These are phyloP conservation scores for Augochlorella aurata DNA, from an alignment of 2,888 invertebrate genomes.

Conservation along the genomic window DNA sequence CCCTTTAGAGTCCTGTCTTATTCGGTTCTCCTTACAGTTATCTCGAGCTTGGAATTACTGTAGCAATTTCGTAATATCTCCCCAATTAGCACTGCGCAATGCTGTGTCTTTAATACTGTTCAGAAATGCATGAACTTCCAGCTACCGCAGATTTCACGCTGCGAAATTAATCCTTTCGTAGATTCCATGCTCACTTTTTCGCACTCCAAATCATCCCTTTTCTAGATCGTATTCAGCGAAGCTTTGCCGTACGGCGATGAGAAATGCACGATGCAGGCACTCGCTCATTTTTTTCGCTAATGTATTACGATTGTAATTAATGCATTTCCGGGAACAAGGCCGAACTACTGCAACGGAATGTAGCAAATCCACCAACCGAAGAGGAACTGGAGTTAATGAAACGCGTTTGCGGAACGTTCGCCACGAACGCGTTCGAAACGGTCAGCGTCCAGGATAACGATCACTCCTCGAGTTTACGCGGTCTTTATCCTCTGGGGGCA, in stretches of 20 bases:
- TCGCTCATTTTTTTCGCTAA: not conserved
- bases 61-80: not conserved
- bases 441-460: conserved; percentile 81
- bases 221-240: not conserved
- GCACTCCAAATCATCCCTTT: no score
- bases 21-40: not conserved
- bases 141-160: not conserved
- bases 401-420: conserved; percentile 85
- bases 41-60: not conserved
- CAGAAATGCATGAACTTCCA: not conserved
- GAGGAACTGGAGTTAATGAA: conserved; percentile 85
- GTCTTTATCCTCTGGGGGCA: conserved; percentile 87
- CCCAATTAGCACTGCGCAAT: not conserved
- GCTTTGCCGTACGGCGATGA: not conserved
- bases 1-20: not conserved
- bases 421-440: conserved; percentile 88
- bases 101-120: not conserved
- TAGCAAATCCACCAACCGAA: conserved; percentile 82
- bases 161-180: no score
- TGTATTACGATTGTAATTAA: not conserved
- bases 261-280: not conserved
- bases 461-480: conserved; percentile 83
- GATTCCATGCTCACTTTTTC: no score
- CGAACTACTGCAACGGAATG: conserved; percentile 81
- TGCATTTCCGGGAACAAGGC: conserved; percentile 55